Conservation (phyloP, 2,113 vertebrate genomes). For the Myrmecobius fasciatus region DNA sequence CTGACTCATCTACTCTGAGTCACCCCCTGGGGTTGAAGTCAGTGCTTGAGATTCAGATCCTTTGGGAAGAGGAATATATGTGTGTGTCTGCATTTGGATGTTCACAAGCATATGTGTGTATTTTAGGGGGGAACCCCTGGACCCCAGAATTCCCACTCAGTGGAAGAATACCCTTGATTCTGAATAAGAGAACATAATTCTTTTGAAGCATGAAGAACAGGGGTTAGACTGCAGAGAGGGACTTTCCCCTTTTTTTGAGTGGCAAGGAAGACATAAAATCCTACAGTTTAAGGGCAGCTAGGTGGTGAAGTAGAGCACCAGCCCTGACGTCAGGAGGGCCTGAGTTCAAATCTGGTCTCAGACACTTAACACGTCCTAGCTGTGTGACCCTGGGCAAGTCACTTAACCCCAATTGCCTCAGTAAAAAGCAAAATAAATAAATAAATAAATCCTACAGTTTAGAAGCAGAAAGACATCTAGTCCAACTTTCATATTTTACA, state of each 20-base stretch:
- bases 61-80: neutral
- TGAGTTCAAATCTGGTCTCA: no score
- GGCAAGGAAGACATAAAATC: neutral
- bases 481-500: neutral
- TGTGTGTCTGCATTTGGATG: neutral
- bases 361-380: no score
- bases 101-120: neutral
- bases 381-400: no score
- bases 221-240: neutral
- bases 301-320: no score
- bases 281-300: no score
- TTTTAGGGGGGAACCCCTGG: constrained; percentile 21
- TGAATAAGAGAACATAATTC: constrained; percentile 21
- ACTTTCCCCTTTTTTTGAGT: neutral
- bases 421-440: no score
- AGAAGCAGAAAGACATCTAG: neutral
- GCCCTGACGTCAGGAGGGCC: no score
- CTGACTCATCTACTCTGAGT: constrained; percentile 63
- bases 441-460: neutral
- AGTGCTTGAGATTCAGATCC: constrained; percentile 41
- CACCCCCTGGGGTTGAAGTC: constrained; percentile 54
- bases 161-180: neutral
- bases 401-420: no score
- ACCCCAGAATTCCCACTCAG: neutral
- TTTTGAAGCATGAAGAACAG: constrained; percentile 37